Base-by-base conservation (phyloP, 2,113 vertebrate genomes). In the Lophius piscatorius region DNA sequence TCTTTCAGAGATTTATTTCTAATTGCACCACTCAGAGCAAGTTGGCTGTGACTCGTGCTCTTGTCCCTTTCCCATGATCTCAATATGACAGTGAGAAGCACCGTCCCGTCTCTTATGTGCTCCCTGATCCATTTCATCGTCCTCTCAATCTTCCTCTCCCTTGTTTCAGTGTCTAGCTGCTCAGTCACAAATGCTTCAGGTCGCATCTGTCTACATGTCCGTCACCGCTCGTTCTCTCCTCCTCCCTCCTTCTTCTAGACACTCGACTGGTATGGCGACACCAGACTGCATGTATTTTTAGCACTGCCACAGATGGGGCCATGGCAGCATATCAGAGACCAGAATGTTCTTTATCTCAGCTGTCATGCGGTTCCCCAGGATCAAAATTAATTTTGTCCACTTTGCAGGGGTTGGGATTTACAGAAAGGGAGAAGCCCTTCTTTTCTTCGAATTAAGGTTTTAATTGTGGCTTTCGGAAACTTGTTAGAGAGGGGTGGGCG, bases 311-410 rank as follows among this genome's bases (percentile, higher is more conserved):
- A 86, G 82, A 84, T 83, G 80, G 75, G 78, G 52, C 58, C 61
- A 5, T 74, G 77, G 80, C 73, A 81, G 60, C 71, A 8, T 77
- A 70, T 80, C 79, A 75, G 63, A 61, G 68, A 68, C 79, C 77
- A 80, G 77, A 81, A 80, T 86, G 83, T 87, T 89, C 85, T 84
- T 86, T 72, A 86, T 85, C 76, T 85, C 78, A 72, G 77, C 77
- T 87, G 82, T 82, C 78, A 74, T 54, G 52, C 42, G 38, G 3
- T 42, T 63, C 34, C 46, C 41, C 1, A 1, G 7, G 45, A 66
- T 66, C 38, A 35, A 70, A 64, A 76, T 65, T 71, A 33, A 78
- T 50, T 35, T 35, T 9, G 36, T 63, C 61, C 76, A 54, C 52
- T 60, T 29, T 9, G 18, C 34, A 16, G n/a, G 16, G 28, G 11